phyloP scores from a whole-genome alignment of 2,888 invertebrate genomes.

The Leptopilina myrica region DNA sequence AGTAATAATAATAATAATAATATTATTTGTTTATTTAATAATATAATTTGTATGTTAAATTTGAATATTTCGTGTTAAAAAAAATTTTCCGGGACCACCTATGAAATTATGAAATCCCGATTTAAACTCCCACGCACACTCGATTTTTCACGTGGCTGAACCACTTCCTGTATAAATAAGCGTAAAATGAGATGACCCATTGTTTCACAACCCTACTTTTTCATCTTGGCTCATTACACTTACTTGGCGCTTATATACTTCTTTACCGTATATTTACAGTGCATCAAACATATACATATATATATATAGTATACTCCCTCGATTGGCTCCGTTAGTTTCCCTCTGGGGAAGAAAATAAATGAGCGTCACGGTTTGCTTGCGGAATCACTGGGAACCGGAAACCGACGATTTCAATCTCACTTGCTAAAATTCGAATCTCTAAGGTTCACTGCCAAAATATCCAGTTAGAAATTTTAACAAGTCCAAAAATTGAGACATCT shows the following conservation, averaged over 20 bases:
- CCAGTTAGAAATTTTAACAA: constrained; percentile 14
- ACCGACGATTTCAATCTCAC: constrained; percentile 48
- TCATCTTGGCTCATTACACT: constrained; percentile 13
- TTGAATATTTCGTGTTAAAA: too few relatives aligned
- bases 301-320: background rate
- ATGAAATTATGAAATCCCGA: background rate
- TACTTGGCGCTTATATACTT: constrained; percentile 3
- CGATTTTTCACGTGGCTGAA: constrained; percentile 24
- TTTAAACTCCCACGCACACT: constrained; percentile 2
- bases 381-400: constrained; percentile 49
- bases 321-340: constrained; percentile 39
- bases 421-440: constrained; percentile 5
- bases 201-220: constrained; percentile 28
- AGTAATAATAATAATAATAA: too few relatives aligned
- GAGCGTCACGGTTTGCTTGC: constrained; percentile 25
- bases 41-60: too few relatives aligned
- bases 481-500: background rate
- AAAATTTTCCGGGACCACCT: background rate
- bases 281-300: background rate
- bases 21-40: too few relatives aligned
- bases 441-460: background rate
- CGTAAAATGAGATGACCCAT: constrained; percentile 25
- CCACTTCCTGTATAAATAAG: constrained; percentile 21
- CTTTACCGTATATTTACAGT: constrained; percentile 21
- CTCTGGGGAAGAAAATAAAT: constrained; percentile 25